phyloP scores from a whole-genome alignment of 2,797 vertebrate genomes.

The Gastrophryne carolinensis region DNA sequence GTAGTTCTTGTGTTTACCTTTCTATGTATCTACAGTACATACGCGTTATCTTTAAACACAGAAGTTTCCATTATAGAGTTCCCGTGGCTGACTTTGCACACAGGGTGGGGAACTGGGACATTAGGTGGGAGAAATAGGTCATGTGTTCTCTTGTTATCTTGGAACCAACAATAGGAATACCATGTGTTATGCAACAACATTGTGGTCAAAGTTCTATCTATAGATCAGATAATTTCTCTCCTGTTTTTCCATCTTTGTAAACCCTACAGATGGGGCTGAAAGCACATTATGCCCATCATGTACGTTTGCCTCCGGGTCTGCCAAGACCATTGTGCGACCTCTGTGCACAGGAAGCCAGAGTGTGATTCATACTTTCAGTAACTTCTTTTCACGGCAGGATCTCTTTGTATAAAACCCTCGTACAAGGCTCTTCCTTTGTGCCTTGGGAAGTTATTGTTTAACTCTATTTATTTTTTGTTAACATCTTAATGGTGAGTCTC shows the following conservation, averaged over 20 bases:
- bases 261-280: not conserved
- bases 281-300: not conserved
- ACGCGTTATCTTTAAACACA: not conserved
- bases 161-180: not conserved
- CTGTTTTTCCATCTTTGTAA: not conserved
- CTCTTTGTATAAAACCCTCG: slow-evolving; percentile 10
- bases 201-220: not conserved
- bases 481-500: not conserved
- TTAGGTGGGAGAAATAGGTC: not conserved
- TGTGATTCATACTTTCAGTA: slow-evolving; percentile 31
- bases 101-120: not conserved
- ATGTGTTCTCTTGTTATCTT: not conserved
- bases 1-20: not conserved
- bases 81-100: not conserved
- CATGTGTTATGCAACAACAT: not conserved
- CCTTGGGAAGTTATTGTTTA: slow-evolving; percentile 26
- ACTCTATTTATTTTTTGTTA: not conserved
- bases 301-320: slow-evolving; percentile 25
- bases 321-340: slow-evolving; percentile 35
- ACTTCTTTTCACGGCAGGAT: slow-evolving; percentile 2
- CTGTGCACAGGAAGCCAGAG: slow-evolving; percentile 20
- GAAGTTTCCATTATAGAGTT: not conserved
- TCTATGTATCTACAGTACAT: not conserved
- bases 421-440: slow-evolving; percentile 22
- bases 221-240: not conserved